Evolutionary conservation across 2,113 vertebrate species (phyloP), one percentile per base, ranked within the genome.

Genomic region (Ophiodon elongatus): DNA sequence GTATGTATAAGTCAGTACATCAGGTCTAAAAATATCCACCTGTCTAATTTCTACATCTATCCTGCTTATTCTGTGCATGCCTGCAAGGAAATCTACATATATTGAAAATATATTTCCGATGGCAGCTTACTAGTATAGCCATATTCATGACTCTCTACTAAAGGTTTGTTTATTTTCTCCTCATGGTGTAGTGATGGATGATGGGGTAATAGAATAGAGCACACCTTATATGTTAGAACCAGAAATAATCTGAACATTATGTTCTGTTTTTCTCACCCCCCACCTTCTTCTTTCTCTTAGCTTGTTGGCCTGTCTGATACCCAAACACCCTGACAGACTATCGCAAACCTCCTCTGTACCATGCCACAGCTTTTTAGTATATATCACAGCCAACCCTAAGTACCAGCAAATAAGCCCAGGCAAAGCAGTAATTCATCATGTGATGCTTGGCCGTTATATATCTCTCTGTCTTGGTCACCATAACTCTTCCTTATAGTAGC

Each of bases 401-500:
- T 88, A 85, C 83, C 72, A 72, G 83, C 84, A 91, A 93, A 94
- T 90, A 94, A 91, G 89, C 77, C 79, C 66, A 88, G 86, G 82
- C 86, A 88, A 88, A 85, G 88, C 76, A 80, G 65, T 89, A 84
- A 94, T 95, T 92, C 90, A 93, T 95, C 94, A 92, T 89, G 82
- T 60, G 80, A 88, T 74, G 90, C 83, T 68, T 73, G 68, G 80
- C 82, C 57, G 86, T 92, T 93, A 90, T 92, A 93, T 91, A 94
- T 94, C 88, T 94, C 70, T 78, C 89, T 79, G 90, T 93, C 85
- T 87, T 60, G 47, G 90, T 87, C 82, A 79, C 85, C 79, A 88
- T 94, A 90, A 91, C 82, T 95, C 92, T 94, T 93, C 85, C 89
- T 94, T 92, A 92, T 92, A 93, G 90, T 86, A 88, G 90, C 91